Base-by-base conservation (phyloP, 2,113 vertebrate genomes). In the Polyodon spathula region DNA sequence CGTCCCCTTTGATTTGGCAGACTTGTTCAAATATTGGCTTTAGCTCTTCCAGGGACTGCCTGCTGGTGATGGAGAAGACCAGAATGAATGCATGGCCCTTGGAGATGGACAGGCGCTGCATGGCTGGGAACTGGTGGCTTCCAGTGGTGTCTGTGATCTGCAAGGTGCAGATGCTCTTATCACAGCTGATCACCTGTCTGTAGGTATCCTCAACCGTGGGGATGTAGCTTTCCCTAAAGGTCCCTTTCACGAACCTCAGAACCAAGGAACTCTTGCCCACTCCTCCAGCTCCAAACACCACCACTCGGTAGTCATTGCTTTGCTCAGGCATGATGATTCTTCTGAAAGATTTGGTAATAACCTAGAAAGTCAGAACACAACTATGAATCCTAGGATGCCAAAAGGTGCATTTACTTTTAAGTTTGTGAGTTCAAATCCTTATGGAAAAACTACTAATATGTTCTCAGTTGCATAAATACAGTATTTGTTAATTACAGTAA, bases 61-160 rank as follows among this genome's bases (percentile, higher is more conserved):
- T 76, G 71, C 88, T 90, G 41, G 87, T 90, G 71, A 90, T 73
- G 39, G 88, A 89, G 59, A 83, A 90, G 56, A 90, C 88, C 69
- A 90, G 79, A 71, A 90, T 87, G 62, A 90, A 90, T 63, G 88
- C 88, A 0, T 90, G 88, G 38, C 88, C 88, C 42, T 88, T 89
- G 62, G 88, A 88, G 73, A 90, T 90, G 62, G 88, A 89, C 52
- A 90, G 80, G 27, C 87, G 84, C 65, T 90, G 88, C 88, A 90
- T 90, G 74, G 88, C 88, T 0, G 88, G 88, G 68, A 90, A 90
- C 54, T 90, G 88, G 69, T 90, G 88, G 59, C 87, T 89, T 12
- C 88, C 88, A 0, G 88, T 90, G 2, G 88, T 90, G 71, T 90
- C 88, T 0, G 88, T 90, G 72, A 90, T 90, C 77, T 90, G 88